These are phyloP conservation scores for Manacus vitellinus DNA, from an alignment of 2,113 vertebrate species.

Conservation along the genomic window DNA sequence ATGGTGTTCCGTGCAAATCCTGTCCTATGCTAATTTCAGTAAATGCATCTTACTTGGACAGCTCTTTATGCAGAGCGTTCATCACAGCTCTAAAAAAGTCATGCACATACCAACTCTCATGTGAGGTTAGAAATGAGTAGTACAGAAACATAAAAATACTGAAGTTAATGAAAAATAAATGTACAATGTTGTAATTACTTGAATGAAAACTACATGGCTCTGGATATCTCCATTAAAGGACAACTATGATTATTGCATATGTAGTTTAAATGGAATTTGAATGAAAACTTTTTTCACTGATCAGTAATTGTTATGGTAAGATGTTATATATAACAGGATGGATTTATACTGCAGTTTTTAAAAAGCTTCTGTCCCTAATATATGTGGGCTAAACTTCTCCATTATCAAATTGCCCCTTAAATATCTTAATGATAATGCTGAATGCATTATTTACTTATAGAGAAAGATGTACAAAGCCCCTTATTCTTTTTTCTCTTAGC, in stretches of 20 bases:
- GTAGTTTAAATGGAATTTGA: neutral
- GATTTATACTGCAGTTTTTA: neutral
- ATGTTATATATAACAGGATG: neutral
- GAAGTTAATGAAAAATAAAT: neutral
- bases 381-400: neutral
- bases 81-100: neutral
- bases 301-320: neutral
- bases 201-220: neutral
- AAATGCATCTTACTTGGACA: neutral
- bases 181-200: neutral
- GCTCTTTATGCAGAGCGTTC: neutral
- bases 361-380: neutral
- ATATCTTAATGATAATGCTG: neutral
- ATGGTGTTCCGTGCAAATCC: fast-evolving
- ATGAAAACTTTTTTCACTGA: neutral
- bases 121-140: neutral
- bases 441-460: neutral
- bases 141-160: neutral
- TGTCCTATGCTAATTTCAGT: neutral
- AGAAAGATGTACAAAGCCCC: neutral
- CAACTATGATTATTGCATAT: neutral
- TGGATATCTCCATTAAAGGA: neutral
- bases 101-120: fast-evolving
- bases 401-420: neutral
- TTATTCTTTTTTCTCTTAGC: neutral